These are phyloP conservation scores for Tragopan temminckii DNA, from an alignment of 2,797 vertebrate genomes.

Conservation along the genomic window DNA sequence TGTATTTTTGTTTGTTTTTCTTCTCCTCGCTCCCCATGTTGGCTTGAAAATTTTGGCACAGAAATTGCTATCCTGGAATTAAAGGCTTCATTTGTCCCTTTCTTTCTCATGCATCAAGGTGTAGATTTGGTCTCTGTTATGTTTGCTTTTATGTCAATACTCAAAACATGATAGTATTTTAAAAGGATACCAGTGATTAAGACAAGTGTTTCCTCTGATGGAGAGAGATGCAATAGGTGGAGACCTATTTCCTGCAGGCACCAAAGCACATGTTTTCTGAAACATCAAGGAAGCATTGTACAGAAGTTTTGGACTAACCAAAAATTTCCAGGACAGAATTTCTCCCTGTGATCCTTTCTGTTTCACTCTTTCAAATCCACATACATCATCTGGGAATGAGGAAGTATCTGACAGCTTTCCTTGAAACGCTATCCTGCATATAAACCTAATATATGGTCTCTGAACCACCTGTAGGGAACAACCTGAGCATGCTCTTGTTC, in stretches of 20 bases:
- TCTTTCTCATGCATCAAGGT: background rate
- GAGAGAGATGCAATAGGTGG: background rate
- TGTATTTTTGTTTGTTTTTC: background rate
- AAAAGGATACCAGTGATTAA: background rate
- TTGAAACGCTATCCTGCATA: background rate
- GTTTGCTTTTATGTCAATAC: background rate
- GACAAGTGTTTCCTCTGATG: background rate
- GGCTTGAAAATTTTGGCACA: background rate
- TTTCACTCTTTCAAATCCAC: background rate
- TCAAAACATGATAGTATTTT: background rate
- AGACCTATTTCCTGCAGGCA: background rate
- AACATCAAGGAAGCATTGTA: rapidly evolving
- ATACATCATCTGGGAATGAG: background rate
- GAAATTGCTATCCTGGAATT: background rate
- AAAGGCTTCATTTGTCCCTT: background rate
- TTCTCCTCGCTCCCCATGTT: background rate
- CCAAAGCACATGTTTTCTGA: background rate
- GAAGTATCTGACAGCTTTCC: background rate
- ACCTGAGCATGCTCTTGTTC: no score
- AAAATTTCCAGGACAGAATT: background rate
- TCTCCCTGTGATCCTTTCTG: background rate
- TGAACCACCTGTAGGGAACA: no score
- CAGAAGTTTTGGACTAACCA: background rate
- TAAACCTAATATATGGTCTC: background rate
- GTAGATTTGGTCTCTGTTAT: background rate